Conservation (phyloP, 2,888 invertebrate species). For the Dryomyza anilis region DNA sequence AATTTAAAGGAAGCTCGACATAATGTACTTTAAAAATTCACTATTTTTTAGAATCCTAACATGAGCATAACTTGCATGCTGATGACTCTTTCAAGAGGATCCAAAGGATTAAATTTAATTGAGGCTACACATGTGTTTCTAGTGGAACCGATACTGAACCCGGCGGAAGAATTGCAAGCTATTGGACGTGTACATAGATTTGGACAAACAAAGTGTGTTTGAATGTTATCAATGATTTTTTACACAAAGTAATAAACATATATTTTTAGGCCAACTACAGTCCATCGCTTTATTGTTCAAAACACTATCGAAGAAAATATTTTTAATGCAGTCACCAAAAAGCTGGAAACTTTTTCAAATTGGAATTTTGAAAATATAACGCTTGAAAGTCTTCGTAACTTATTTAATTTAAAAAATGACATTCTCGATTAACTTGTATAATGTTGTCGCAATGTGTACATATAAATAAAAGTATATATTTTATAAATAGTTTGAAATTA, state of each 20-base stretch:
- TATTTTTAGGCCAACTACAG: slow-evolving; percentile 64
- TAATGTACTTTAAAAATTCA: background rate
- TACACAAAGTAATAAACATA: background rate
- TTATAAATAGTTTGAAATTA: too few species aligned
- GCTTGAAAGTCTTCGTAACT: slow-evolving; percentile 41
- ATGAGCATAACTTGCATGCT: slow-evolving; percentile 66
- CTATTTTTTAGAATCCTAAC: slow-evolving; percentile 52
- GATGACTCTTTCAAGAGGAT: slow-evolving; percentile 71
- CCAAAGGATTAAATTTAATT: slow-evolving; percentile 77
- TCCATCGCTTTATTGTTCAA: slow-evolving; percentile 73
- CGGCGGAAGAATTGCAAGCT: slow-evolving; percentile 76
- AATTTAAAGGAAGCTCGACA: too few species aligned
- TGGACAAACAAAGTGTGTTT: slow-evolving; percentile 71
- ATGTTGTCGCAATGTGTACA: too few species aligned
- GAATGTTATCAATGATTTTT: background rate
- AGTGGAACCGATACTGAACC: slow-evolving; percentile 75
- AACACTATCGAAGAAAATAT: slow-evolving; percentile 76
- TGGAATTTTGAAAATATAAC: slow-evolving; percentile 54
- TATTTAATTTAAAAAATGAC: slow-evolving; percentile 41
- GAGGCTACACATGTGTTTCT: slow-evolving; percentile 80
- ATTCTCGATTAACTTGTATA: too few species aligned
- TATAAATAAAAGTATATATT: too few species aligned
- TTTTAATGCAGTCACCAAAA: slow-evolving; percentile 61
- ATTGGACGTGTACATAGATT: slow-evolving; percentile 79
- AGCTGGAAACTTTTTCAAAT: slow-evolving; percentile 48